phyloP scores from a whole-genome alignment of 2,113 vertebrate genomes.

The Neotoma lepida region DNA sequence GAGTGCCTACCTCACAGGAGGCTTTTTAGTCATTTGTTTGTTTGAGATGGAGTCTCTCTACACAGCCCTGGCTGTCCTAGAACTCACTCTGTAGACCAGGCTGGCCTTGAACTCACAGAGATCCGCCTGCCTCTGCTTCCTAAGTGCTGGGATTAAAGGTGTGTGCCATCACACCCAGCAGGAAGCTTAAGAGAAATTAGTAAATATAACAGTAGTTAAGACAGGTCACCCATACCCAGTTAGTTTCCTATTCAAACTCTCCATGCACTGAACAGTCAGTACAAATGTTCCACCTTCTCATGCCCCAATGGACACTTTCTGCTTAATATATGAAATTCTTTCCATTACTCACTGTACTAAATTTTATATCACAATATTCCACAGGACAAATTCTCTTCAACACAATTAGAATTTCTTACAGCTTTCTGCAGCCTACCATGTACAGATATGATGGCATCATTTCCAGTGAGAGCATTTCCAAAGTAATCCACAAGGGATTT shows the following conservation, averaged over 20 bases:
- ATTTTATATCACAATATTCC: neutral
- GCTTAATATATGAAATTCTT: constrained; percentile 15
- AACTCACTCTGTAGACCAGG: neutral
- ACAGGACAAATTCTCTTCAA: constrained; percentile 17
- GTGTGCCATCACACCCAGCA: neutral
- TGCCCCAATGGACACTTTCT: neutral
- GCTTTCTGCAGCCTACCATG: neutral
- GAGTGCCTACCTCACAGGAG: neutral
- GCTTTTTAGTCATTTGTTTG: neutral
- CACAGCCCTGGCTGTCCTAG: neutral
- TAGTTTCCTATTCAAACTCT: constrained; percentile 22
- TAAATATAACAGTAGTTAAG: neutral
- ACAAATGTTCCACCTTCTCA: constrained; percentile 11
- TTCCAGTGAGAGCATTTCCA: neutral
- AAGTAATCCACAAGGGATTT: neutral
- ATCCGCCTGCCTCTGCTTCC: neutral
- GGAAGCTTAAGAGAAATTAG: neutral
- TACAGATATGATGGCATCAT: neutral
- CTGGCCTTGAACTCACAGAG: neutral
- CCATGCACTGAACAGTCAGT: neutral
- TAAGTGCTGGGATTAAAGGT: neutral
- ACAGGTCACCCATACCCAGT: neutral
- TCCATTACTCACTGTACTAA: neutral
- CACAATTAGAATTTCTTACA: constrained; percentile 28
- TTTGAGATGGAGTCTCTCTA: neutral